Conservation (phyloP, 2,888 invertebrate species). For the Colletes collaris region DNA sequence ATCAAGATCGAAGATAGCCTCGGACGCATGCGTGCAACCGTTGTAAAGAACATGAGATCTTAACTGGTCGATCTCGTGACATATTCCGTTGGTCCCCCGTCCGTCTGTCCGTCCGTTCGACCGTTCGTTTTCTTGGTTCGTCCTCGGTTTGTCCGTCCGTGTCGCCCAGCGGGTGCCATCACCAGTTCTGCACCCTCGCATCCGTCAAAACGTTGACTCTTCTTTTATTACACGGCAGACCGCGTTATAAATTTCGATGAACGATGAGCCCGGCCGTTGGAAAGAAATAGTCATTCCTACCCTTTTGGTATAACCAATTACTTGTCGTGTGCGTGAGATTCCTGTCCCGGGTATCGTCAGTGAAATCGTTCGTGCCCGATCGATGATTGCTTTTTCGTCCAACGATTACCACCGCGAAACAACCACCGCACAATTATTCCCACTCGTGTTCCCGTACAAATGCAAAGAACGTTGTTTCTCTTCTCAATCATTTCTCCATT, state of each 20-base stretch:
- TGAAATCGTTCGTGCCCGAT: background rate
- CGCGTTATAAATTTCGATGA: slow-evolving; percentile 69
- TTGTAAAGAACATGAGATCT: slow-evolving; percentile 78
- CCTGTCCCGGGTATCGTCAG: slow-evolving; percentile 19
- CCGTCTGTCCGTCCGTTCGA: slow-evolving; percentile 70
- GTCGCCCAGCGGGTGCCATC: slow-evolving; percentile 81
- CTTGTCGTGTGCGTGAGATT: slow-evolving; percentile 44
- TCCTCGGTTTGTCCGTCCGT: slow-evolving; percentile 75
- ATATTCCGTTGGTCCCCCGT: slow-evolving; percentile 71
- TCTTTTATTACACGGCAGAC: slow-evolving; percentile 63
- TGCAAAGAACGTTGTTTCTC: too few species aligned
- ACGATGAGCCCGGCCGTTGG: slow-evolving; percentile 44
- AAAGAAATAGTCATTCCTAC: slow-evolving; percentile 44
- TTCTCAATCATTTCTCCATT: too few species aligned
- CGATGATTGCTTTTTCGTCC: too few species aligned
- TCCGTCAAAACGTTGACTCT: slow-evolving; percentile 78
- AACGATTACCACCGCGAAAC: too few species aligned
- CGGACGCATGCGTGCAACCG: slow-evolving; percentile 65
- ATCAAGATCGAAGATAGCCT: slow-evolving; percentile 75
- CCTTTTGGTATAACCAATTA: slow-evolving; percentile 49
- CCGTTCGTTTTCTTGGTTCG: slow-evolving; percentile 67
- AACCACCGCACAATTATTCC: too few species aligned
- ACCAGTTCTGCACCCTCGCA: slow-evolving; percentile 81
- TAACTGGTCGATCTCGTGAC: slow-evolving; percentile 78
- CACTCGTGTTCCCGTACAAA: too few species aligned